Base-by-base conservation (phyloP, 2,888 invertebrate genomes). In the Andricus curvator region DNA sequence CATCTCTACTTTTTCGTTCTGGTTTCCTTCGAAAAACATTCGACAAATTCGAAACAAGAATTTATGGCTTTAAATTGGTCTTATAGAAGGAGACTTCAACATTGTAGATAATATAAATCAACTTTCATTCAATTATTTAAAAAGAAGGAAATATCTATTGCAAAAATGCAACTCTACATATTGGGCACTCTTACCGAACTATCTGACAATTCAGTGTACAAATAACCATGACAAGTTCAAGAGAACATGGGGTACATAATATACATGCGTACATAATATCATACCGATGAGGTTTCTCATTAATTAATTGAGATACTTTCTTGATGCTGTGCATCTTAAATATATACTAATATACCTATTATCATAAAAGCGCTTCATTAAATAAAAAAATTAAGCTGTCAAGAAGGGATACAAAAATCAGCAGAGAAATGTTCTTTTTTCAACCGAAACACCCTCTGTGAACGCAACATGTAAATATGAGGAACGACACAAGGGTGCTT, bases 251-350 rank as follows among this genome's bases (percentile, higher is more conserved):
- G n/a, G 13, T 67, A 41, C 48, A n/a, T n/a, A n/a, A n/a, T n/a
- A 74, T 56, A 74, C 29, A 33, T 29, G 48, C 70, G 13, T 74
- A 74, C 74, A 17, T 74, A 17, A n/a, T 51, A 74, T 74, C 70
- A 70, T 70, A 74, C 33, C n/a, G 29, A 56, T 74, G 56, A 83
- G 80, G 81, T 80, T 86, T 89, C 88, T 89, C 89, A 86, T 87
- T 80, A 81, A 86, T 87, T 80, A 81, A 86, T 85, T 84, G 89
- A 90, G 89, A 89, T 86, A 87, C 85, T 88, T 88, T 84, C 84
- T 84, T 84, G 85, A 87, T 85, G 87, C 81, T 83, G 84, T 82
- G 84, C 88, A 87, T 86, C 86, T 82, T 80, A 83, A 83, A 62
- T 62, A 22, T 62, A 60, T 48, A 15, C 48, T 48, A 17, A 48